A percentile compares a stretch with the other conserved stretches of the same genome.
These are phyloP conservation scores for Salmo trutta DNA, from an alignment of 2,797 vertebrate species.

Conservation along the genomic window DNA sequence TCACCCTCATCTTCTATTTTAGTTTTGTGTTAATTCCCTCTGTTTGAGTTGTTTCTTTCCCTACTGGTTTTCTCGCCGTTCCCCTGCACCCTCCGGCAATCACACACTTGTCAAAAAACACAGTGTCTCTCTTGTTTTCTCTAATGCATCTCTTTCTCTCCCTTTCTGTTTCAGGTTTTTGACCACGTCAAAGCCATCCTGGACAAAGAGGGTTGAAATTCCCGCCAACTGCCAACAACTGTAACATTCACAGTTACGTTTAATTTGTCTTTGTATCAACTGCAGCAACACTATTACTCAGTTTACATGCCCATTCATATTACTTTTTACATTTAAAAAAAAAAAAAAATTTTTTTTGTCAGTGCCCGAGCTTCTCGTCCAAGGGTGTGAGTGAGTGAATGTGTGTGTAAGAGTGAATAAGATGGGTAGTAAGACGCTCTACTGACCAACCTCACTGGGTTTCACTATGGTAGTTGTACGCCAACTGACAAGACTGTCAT, in stretches of 20 bases:
- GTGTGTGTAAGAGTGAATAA: slow-evolving; percentile 24
- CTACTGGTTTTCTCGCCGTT: no score
- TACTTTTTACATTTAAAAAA: slow-evolving; percentile 58
- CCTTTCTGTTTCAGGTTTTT: slow-evolving; percentile 83
- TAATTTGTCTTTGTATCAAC: slow-evolving; percentile 47
- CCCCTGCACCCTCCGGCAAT: no score
- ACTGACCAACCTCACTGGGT: background rate
- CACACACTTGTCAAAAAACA: slow-evolving; percentile 5
- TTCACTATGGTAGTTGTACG: slow-evolving; percentile 8
- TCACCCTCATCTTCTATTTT: no score
- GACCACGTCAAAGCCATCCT: slow-evolving; percentile 87
- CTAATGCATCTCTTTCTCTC: slow-evolving; percentile 41
- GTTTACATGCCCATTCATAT: slow-evolving; percentile 53
- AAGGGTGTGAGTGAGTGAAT: slow-evolving; percentile 27
- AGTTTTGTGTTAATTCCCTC: no score
- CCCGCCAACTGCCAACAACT: slow-evolving; percentile 33
- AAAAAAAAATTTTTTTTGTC: slow-evolving; percentile 39
- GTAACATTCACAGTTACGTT: slow-evolving; percentile 40
- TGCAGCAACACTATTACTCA: slow-evolving; percentile 44
- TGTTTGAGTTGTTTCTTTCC: no score
- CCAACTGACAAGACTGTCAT: slow-evolving; percentile 16
- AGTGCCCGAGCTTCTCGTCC: slow-evolving; percentile 39
- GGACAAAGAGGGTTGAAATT: slow-evolving; percentile 85
- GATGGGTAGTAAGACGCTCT: slow-evolving; percentile 31
- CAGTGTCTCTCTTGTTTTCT: background rate